phyloP scores from a whole-genome alignment of 2,797 vertebrate species.

The Lateolabrax maculatus region DNA sequence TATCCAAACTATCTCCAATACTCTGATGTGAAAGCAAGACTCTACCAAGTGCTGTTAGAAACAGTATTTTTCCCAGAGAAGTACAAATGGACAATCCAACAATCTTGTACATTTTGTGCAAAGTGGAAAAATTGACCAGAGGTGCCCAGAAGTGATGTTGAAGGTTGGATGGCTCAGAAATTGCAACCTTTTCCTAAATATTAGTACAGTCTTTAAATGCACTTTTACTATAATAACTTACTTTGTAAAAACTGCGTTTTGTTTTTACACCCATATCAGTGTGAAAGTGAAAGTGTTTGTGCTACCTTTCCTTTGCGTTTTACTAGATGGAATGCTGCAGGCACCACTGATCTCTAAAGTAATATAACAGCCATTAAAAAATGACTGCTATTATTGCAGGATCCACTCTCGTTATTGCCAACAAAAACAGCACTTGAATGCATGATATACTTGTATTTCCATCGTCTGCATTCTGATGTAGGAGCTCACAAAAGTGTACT shows the following conservation, averaged over 20 bases:
- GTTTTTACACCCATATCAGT: background rate
- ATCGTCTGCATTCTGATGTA: conserved; percentile 51
- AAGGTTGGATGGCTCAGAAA: background rate
- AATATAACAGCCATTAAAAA: conserved; percentile 43
- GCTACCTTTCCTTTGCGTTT: background rate
- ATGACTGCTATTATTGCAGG: conserved; percentile 41
- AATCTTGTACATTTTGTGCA: background rate
- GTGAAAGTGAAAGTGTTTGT: background rate
- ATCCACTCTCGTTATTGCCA: conserved; percentile 41
- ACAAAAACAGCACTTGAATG: conserved; percentile 57
- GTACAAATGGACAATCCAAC: background rate
- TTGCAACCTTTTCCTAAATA: background rate
- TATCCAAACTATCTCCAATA: conserved; percentile 5
- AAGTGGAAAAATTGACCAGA: background rate
- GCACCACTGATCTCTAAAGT: conserved; percentile 28
- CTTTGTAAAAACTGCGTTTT: background rate
- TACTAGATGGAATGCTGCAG: conserved; percentile 14
- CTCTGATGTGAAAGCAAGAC: conserved; percentile 3
- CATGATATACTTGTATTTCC: conserved; percentile 49
- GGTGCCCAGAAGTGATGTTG: background rate
- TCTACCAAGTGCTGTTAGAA: background rate
- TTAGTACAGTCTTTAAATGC: background rate
- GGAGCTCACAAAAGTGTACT: conserved; percentile 56
- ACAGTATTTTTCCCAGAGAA: background rate
- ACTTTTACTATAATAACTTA: too few relatives aligned